Percentiles rank a stretch among this genome's conserved stretches.
These are phyloP conservation scores for Australoheros facetus DNA, from an alignment of 2,797 vertebrate species.

Conservation along the genomic window DNA sequence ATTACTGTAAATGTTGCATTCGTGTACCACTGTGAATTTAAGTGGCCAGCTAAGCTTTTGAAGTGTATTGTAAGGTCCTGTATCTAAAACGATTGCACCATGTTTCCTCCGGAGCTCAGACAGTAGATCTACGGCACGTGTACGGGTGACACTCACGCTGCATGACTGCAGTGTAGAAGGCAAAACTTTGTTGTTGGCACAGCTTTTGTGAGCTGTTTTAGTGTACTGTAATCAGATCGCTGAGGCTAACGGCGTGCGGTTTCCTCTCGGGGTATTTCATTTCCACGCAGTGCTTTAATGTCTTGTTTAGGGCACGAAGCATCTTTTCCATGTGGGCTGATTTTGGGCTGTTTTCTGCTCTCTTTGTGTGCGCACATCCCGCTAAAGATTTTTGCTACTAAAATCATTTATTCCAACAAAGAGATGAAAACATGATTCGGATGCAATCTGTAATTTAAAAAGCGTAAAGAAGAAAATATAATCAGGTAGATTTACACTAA, in stretches of 20 bases:
- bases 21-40: background rate
- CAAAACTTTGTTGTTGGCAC: background rate
- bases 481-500: background rate
- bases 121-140: background rate
- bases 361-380: background rate
- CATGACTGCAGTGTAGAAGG: background rate
- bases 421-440: background rate
- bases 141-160: background rate
- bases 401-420: background rate
- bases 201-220: background rate
- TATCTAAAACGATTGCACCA: background rate
- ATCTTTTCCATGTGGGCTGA: background rate
- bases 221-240: background rate
- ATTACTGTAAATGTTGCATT: background rate
- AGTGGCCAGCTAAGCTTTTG: background rate
- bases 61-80: background rate
- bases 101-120: background rate
- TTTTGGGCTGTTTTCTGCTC: background rate
- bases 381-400: background rate
- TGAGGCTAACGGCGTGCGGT: background rate
- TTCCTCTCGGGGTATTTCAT: background rate
- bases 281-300: conserved; percentile 1
- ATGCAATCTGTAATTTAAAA: background rate
- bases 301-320: background rate
- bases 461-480: background rate